A percentile compares a stretch with the other conserved stretches of the same genome.
phyloP scores from a whole-genome alignment of 2,113 vertebrate genomes.

The Variabilichromis moorii region DNA sequence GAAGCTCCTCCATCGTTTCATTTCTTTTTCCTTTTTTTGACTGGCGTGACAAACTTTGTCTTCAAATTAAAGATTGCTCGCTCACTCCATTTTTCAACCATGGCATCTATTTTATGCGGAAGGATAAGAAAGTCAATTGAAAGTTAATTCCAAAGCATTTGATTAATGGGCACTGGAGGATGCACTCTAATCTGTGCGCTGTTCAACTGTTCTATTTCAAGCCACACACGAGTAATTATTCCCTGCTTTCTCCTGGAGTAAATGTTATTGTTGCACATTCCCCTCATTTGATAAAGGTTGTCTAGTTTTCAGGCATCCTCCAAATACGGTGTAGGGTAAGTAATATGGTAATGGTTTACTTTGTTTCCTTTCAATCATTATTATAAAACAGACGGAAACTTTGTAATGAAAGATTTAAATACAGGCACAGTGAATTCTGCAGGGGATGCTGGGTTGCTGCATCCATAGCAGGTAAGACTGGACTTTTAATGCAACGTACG shows the following conservation, averaged over 20 bases:
- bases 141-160: constrained; percentile 73
- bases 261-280: constrained; percentile 46
- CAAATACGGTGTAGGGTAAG: not conserved
- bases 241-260: constrained; percentile 47
- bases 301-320: constrained; percentile 47
- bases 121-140: constrained; percentile 71
- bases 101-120: constrained; percentile 45
- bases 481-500: not conserved
- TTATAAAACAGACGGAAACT: not conserved
- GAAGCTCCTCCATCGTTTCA: not conserved
- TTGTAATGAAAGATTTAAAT: not conserved
- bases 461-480: not conserved
- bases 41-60: not conserved
- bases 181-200: constrained; percentile 61
- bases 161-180: constrained; percentile 71
- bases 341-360: not conserved
- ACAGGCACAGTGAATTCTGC: not conserved
- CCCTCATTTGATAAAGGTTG: not conserved
- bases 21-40: not conserved
- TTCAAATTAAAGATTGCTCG: constrained; percentile 53
- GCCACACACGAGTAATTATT: constrained; percentile 59
- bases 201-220: constrained; percentile 55
- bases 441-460: not conserved
- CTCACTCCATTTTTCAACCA: constrained; percentile 46
- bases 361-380: not conserved